These are phyloP conservation scores for Pseudomyrmex pallidus DNA, from an alignment of 1,140 invertebrate genomes.

Conservation along the genomic window DNA sequence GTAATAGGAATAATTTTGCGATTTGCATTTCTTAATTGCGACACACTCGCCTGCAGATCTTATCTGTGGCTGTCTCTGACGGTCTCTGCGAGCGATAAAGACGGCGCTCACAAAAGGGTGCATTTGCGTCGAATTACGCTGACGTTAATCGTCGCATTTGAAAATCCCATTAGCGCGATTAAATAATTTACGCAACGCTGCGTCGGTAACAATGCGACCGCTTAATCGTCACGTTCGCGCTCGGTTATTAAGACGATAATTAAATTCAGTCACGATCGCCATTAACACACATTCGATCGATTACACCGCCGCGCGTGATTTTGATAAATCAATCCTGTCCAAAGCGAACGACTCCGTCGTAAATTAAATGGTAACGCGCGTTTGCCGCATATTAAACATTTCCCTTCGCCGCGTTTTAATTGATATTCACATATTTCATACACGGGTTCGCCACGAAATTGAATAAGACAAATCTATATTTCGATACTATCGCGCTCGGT, in stretches of 20 bases:
- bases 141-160: conserved; percentile 47
- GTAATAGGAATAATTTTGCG: conserved; percentile 38
- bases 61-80: conserved; percentile 10
- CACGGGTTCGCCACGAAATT: conserved; percentile 26
- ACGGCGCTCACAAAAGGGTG: conserved; percentile 36
- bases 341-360: conserved; percentile 50
- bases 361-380: conserved; percentile 61
- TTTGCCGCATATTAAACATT: conserved; percentile 48
- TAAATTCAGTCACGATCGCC: conserved; percentile 60
- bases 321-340: conserved; percentile 66
- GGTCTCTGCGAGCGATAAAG: conserved; percentile 8
- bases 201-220: conserved; percentile 42
- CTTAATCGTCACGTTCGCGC: conserved; percentile 35
- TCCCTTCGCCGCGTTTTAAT: conserved; percentile 49
- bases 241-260: conserved; percentile 62
- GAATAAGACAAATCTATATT: conserved; percentile 56
- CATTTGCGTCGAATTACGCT: conserved; percentile 43
- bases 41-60: conserved; percentile 28
- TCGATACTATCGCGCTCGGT: conserved; percentile 32
- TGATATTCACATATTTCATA: conserved; percentile 54
- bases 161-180: conserved; percentile 51
- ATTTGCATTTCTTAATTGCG: conserved; percentile 60
- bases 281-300: conserved; percentile 65
- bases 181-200: conserved; percentile 57
- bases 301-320: conserved; percentile 52